A percentile compares a stretch with the other conserved stretches of the same genome.
Evolutionary conservation across 2,888 invertebrate genomes (phyloP).

Genomic region (Dicycla oo): DNA sequence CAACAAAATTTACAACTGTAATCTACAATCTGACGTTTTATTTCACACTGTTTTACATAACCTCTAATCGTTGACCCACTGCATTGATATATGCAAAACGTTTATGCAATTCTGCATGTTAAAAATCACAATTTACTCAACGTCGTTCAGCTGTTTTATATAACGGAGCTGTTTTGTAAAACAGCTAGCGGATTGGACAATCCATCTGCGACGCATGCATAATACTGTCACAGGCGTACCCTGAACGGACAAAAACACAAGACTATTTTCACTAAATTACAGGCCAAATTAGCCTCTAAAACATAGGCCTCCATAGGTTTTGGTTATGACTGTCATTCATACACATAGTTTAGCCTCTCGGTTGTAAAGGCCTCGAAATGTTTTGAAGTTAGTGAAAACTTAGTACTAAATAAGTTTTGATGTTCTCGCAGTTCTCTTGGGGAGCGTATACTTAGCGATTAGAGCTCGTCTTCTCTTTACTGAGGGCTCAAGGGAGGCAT

Average conservation of each 20-base stretch:
- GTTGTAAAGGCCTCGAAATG: slow-evolving; percentile 44
- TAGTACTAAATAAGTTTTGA: slow-evolving; percentile 60
- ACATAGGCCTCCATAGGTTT: slow-evolving; percentile 31
- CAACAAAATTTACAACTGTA: too few species aligned
- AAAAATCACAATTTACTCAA: too few species aligned
- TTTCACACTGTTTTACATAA: too few species aligned
- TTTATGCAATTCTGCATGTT: too few species aligned
- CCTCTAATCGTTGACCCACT: too few species aligned
- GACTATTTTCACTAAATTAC: slow-evolving; percentile 1
- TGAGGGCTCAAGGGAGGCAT: slow-evolving; percentile 28
- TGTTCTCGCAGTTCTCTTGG: slow-evolving; percentile 52
- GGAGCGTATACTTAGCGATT: slow-evolving; percentile 57
- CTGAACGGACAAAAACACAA: background rate
- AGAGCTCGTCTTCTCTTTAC: slow-evolving; percentile 47
- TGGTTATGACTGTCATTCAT: slow-evolving; percentile 48
- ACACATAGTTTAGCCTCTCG: slow-evolving; percentile 44
- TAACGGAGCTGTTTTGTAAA: too few species aligned
- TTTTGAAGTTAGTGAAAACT: slow-evolving; percentile 56
- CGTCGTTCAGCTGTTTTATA: too few species aligned
- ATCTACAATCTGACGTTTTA: too few species aligned
- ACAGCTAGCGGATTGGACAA: too few species aligned
- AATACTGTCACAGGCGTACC: background rate
- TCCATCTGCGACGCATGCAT: background rate
- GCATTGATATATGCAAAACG: too few species aligned
- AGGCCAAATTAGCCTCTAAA: slow-evolving; percentile 1